Conservation (phyloP, 1,140 invertebrate genomes). For the Plodia interpunctella region DNA sequence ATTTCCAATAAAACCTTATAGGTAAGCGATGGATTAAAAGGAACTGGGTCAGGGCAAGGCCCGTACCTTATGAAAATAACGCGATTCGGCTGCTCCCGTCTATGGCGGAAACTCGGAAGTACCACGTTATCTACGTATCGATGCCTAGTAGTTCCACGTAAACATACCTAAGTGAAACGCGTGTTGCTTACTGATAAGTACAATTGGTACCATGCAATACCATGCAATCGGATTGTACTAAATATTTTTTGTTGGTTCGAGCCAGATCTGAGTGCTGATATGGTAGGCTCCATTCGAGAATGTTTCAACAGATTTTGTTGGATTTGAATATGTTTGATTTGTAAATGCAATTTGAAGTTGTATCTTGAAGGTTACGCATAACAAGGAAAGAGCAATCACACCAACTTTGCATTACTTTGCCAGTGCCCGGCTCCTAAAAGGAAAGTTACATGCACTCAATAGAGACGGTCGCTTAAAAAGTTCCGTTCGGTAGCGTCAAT, state of each 20-base stretch:
- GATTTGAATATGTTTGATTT: slow-evolving; percentile 2
- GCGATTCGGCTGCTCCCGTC: slow-evolving; percentile 32
- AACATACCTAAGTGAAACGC: slow-evolving; percentile 3
- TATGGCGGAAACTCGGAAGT: slow-evolving; percentile 23
- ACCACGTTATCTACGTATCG: slow-evolving; percentile 30
- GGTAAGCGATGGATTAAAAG: slow-evolving; percentile 75
- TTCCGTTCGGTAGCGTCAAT: slow-evolving; percentile 35
- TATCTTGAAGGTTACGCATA: neutral
- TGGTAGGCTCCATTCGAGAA: neutral
- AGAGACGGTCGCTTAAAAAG: slow-evolving; percentile 40
- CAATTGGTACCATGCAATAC: slow-evolving; percentile 12
- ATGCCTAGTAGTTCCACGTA: slow-evolving; percentile 15
- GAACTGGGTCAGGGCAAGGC: slow-evolving; percentile 67
- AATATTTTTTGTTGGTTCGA: slow-evolving; percentile 5
- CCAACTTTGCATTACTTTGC: slow-evolving; percentile 37
- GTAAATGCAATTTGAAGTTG: neutral
- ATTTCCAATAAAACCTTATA: slow-evolving; percentile 76
- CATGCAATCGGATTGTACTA: slow-evolving; percentile 6
- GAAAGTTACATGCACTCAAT: slow-evolving; percentile 51
- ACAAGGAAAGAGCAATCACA: slow-evolving; percentile 21
- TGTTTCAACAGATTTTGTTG: neutral
- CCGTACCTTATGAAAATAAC: slow-evolving; percentile 62
- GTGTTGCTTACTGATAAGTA: slow-evolving; percentile 11
- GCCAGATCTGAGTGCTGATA: neutral
- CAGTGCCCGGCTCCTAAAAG: slow-evolving; percentile 40